Evolutionary conservation across 2,888 invertebrate genomes (phyloP), one percentile per base, ranked within the genome.

Genomic region (Apamea epomidion): DNA sequence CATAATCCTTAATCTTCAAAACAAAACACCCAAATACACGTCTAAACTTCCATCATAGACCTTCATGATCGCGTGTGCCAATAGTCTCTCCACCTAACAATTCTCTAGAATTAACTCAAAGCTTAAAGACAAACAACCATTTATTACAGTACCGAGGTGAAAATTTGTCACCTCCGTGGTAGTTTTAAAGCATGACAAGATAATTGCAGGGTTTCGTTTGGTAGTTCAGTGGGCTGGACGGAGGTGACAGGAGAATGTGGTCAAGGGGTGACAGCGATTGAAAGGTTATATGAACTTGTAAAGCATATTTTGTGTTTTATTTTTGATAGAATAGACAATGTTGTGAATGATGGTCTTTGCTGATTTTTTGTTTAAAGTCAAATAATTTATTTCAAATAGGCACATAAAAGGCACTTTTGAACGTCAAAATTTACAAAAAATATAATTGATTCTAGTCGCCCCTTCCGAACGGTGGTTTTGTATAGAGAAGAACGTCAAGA

Each of bases 131-230:
- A 73, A 58, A 67, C 70, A 72, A n/a, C 76, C 70, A 75, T 76
- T 78, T 67, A 83, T 74, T 80, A 83, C 32, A 68, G 21, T 7
- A 69, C 16, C 10, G n/a, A 78, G 51, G 76, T 81, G 83, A 81
- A 87, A 82, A 83, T 90, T 89, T 84, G 85, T 87, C 89, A 87
- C 90, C 79, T 82, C 29, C 1, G 48, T 51, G 84, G 68, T 76
- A 82, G 74, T 67, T 86, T 82, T 74, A 78, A 87, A 75, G 65
- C 73, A 76, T 82, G 90, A 89, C 89, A 85, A 70, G 67, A 51
- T 90, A 89, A 90, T 90, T 90, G 74, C 73, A 42, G 76, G 82
- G 67, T 83, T 86, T 68, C 60, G 54, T 60, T 58, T 42, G 14
- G 70, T 74, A 69, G 65, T 32, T 58, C 70, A 78, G 83, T 74